Conservation (phyloP, 2,113 vertebrate genomes). For the Glaucomys volans region DNA sequence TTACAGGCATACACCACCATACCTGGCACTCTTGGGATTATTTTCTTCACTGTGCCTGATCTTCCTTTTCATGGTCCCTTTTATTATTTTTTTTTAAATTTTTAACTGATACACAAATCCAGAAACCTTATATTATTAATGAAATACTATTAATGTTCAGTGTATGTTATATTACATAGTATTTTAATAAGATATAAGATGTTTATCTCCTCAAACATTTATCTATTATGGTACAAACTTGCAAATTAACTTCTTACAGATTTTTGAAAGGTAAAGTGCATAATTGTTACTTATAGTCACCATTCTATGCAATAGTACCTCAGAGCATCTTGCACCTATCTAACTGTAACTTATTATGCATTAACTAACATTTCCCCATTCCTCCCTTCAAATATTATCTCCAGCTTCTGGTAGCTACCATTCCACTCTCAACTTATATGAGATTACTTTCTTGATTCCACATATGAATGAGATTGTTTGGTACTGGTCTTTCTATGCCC, state of each 20-base stretch:
- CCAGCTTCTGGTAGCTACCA: not conserved
- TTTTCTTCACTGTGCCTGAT: not conserved
- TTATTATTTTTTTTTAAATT: not conserved
- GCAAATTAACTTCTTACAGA: too few species aligned
- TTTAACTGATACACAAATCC: not conserved
- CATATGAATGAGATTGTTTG: not conserved
- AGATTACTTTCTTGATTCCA: too few species aligned
- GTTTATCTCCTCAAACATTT: too few species aligned
- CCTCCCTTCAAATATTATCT: not conserved
- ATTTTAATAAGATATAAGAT: too few species aligned
- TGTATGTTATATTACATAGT: too few species aligned
- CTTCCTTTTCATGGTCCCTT: not conserved
- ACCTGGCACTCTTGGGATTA: too few species aligned
- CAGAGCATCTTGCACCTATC: too few species aligned
- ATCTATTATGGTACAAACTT: too few species aligned
- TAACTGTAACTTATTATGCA: not conserved
- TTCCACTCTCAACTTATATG: too few species aligned
- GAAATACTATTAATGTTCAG: not conserved
- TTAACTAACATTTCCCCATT: not conserved
- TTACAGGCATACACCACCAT: too few species aligned
- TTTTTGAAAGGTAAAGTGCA: too few species aligned
- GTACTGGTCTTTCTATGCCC: not conserved
- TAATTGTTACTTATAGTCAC: not conserved
- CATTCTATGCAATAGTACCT: not conserved
- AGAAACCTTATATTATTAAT: not conserved